A percentile compares a stretch with the other conserved stretches of the same genome.
These are phyloP conservation scores for Dendrocopos noguchii DNA, from an alignment of 2,113 vertebrate genomes.

Conservation along the genomic window DNA sequence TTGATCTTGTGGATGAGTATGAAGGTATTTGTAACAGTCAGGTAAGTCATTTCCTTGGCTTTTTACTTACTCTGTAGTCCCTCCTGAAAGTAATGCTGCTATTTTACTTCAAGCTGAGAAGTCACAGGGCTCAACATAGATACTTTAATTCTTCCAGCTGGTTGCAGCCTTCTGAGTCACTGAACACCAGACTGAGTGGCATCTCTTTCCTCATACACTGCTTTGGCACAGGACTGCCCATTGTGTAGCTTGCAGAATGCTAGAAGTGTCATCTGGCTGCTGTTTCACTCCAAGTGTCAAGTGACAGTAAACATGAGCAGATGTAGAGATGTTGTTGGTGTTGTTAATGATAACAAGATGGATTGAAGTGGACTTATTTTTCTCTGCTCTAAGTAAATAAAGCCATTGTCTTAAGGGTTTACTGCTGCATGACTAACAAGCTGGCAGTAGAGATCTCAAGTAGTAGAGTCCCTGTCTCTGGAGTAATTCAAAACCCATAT, in stretches of 20 bases:
- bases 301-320: background rate
- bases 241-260: background rate
- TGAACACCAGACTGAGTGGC: background rate
- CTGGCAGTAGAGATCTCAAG: background rate
- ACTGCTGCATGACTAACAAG: background rate
- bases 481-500: too few species aligned
- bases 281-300: background rate
- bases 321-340: background rate
- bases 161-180: background rate
- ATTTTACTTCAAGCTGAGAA: background rate
- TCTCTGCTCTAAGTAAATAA: background rate
- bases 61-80: background rate
- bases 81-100: background rate
- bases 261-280: background rate
- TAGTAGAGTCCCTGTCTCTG: too few species aligned
- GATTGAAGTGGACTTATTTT: background rate
- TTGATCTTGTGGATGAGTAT: constrained; percentile 92
- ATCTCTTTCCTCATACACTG: background rate
- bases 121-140: background rate
- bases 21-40: constrained; percentile 88
- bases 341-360: background rate
- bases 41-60: constrained; percentile 60
- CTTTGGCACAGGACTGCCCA: background rate
- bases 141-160: background rate
- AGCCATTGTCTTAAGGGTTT: background rate